Evolutionary conservation across 2,113 vertebrate genomes (phyloP).

Genomic region (Pelecanoides urinatrix): DNA sequence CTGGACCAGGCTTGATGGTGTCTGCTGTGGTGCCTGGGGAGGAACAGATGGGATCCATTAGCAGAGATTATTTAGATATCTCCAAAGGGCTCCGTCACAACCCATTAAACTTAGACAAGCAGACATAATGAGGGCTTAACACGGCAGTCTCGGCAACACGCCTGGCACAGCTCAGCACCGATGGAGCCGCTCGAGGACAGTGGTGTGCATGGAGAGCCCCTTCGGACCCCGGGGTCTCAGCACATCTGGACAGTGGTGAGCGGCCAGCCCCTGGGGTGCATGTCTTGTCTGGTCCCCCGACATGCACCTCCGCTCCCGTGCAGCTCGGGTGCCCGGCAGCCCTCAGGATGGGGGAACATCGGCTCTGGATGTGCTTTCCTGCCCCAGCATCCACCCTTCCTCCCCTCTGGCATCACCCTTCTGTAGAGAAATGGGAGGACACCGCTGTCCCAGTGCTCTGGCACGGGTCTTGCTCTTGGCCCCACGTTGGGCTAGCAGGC

Average conservation of each 20-base stretch:
- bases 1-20: fast-evolving
- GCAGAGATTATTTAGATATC: conserved; percentile 35
- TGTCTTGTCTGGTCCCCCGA: fast-evolving
- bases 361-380: not conserved
- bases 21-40: not conserved
- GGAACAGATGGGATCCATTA: conserved; percentile 57
- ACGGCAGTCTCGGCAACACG: fast-evolving
- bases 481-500: not conserved
- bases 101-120: conserved; percentile 34
- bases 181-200: not conserved
- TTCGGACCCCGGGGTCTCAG: fast-evolving
- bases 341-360: fast-evolving
- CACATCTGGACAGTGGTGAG: fast-evolving
- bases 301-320: fast-evolving
- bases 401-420: fast-evolving
- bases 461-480: not conserved
- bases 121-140: conserved; percentile 15
- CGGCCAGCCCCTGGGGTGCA: fast-evolving
- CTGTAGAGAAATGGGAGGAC: not conserved
- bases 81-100: conserved; percentile 21
- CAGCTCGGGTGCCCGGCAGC: not conserved
- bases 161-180: not conserved
- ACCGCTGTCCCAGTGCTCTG: fast-evolving
- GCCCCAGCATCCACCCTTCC: not conserved
- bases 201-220: fast-evolving